Percentiles rank a stretch among this genome's conserved stretches.
These are phyloP conservation scores for Hypolimnas misippus DNA, from an alignment of 2,888 invertebrate species.

Conservation along the genomic window DNA sequence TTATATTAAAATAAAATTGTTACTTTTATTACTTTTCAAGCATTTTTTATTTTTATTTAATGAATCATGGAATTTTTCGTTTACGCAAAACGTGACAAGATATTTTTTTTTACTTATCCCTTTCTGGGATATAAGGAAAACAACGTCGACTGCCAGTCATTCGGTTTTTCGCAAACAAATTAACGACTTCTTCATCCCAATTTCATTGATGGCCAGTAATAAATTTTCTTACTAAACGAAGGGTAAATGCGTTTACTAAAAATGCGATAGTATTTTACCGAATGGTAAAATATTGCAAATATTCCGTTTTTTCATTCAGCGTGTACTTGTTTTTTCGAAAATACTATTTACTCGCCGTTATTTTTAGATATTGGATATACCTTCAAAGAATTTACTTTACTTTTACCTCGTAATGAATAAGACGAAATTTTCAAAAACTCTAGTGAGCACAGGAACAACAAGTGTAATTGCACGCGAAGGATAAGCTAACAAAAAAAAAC, in stretches of 20 bases:
- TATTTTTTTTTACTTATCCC: not conserved
- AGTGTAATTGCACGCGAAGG: too few relatives aligned
- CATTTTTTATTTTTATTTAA: not conserved
- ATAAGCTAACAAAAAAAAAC: too few relatives aligned
- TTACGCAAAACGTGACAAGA: not conserved
- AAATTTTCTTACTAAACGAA: slow-evolving; percentile 11
- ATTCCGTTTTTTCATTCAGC: too few relatives aligned
- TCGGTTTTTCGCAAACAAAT: slow-evolving; percentile 29
- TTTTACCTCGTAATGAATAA: too few relatives aligned
- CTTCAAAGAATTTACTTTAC: too few relatives aligned
- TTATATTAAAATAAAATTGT: not conserved
- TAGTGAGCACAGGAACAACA: too few relatives aligned
- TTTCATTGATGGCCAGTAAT: slow-evolving; percentile 25
- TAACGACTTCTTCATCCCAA: slow-evolving; percentile 11
- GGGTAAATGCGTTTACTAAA: slow-evolving; percentile 14
- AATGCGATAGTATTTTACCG: too few relatives aligned
- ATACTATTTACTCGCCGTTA: too few relatives aligned
- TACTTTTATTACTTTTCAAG: not conserved
- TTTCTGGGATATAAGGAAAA: slow-evolving; percentile 12
- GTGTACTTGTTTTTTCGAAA: too few relatives aligned
- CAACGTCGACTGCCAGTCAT: slow-evolving; percentile 11
- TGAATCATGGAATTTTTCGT: not conserved
- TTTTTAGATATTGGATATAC: too few relatives aligned
- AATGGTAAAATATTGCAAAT: too few relatives aligned
- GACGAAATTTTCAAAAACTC: too few relatives aligned